A percentile compares a stretch with the other conserved stretches of the same genome.
These are phyloP conservation scores for Mystacornis crossleyi DNA, from an alignment of 2,113 vertebrate genomes.

Conservation along the genomic window DNA sequence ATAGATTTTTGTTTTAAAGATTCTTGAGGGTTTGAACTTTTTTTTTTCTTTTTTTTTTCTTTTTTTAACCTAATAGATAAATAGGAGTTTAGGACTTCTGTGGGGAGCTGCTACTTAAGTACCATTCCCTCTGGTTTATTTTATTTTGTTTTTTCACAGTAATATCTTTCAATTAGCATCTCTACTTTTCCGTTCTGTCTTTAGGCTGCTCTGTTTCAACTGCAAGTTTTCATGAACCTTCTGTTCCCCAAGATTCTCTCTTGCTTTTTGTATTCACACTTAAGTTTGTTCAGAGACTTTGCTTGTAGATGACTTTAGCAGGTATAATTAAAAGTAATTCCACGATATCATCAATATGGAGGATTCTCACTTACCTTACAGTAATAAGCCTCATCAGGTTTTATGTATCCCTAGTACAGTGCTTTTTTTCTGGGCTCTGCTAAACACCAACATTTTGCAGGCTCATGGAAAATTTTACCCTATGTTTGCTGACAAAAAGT, in stretches of 20 bases:
- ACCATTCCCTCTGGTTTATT: neutral
- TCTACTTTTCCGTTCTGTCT: neutral
- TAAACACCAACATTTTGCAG: neutral
- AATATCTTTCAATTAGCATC: neutral
- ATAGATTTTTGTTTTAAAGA: neutral
- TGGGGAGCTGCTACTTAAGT: rapidly evolving
- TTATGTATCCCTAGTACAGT: neutral
- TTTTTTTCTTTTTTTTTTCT: neutral
- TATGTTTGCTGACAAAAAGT: neutral
- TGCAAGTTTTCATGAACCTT: neutral
- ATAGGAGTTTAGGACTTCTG: neutral
- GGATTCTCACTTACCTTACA: neutral
- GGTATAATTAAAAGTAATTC: neutral
- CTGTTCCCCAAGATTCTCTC: neutral
- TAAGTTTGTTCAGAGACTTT: neutral
- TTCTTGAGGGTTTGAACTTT: neutral
- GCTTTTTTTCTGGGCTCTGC: neutral
- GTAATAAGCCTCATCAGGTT: neutral
- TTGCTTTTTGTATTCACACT: neutral
- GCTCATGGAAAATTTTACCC: neutral
- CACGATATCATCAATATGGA: neutral
- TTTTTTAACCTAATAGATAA: neutral
- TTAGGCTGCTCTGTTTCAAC: neutral
- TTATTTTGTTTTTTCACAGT: neutral
- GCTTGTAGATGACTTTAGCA: neutral